Base-by-base conservation (phyloP, 2,797 vertebrate genomes). In the Rhinophrynus dorsalis region DNA sequence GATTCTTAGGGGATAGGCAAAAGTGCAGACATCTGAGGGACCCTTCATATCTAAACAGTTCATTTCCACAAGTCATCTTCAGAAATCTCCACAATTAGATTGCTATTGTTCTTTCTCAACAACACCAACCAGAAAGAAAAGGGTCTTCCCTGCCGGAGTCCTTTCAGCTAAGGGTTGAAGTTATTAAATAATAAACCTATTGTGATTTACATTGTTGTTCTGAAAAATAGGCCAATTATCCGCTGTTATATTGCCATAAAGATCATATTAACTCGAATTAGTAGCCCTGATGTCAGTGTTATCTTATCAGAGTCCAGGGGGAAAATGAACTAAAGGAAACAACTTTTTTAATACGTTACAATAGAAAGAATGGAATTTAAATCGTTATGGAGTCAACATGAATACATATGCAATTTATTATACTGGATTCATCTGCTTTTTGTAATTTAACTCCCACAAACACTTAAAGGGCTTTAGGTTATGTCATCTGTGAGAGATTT, bases 161-260 rank as follows among this genome's bases (percentile, higher is more conserved):
- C 89, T 89, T 91, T 88, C 92, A 92, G 90, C 86, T 87, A 94
- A 95, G 94, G 91, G 90, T 92, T 93, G 93, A 92, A 91, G 87
- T 94, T 95, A 94, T 96, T 96, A 94, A 96, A 95, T 94, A 92
- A 95, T 95, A 96, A 95, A 94, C 93, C 94, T 90, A 94, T 91
- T 90, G 90, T 91, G 92, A 92, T 94, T 92, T 92, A 91, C 91
- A 91, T 91, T 93, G 91, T 93, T 91, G 90, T 80, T 79, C 75
- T 75, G 85, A 85, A 90, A 93, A 87, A 93, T 90, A 85, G 92
- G 88, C 86, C 91, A 95, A 95, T 97, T 95, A 95, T 85, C 87
- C 82, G 88, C 85, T 89, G 90, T 95, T 92, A 90, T 91, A 89
- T 90, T 89, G 86, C 86, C 90, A 94, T 95, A 93, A 94, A 92